Evolutionary conservation across 2,113 vertebrate genomes (phyloP), one percentile per base, ranked within the genome.

Genomic region (Anser brachyrhynchus): DNA sequence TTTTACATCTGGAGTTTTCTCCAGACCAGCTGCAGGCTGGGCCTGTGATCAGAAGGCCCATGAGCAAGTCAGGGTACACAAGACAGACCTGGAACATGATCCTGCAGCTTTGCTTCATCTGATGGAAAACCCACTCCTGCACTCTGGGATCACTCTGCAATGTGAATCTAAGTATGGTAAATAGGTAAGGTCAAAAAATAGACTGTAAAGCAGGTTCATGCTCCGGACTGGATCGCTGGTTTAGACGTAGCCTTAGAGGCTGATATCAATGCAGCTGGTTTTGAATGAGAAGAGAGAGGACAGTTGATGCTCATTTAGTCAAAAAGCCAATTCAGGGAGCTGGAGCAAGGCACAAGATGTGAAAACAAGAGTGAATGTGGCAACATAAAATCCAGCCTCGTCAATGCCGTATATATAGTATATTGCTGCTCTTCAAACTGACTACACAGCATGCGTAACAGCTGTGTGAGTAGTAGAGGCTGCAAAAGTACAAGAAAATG

Each of bases 111-210:
- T 43, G 22, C 51, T 58, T 90, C n/a, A n/a, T 25, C 55, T 0
- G 0, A 78, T 89, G 62, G 52, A 77, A 80, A 87, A 39, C 10
- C 4, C 3, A 4, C 44, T 49, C 2, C 0, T 0, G 0, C 43
- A 52, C 23, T 39, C 52, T 29, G 19, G 26, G 51, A 69, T 61
- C 0, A 1, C n/a, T 69, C 75, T 37, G 44, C 44, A 51, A n/a
- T 9, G 23, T 51, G 61, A 39, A 64, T 28, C 8, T 7, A 71
- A 28, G 73, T 23, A 65, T 6, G 37, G 41, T 52, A 69, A 75
- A 76, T 2, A 17, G 35, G 13, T 23, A 86, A 0, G 1, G 44
- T 31, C 80, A 84, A 65, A 87, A 91, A 70, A 84, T 4, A 44
- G 0, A 4, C 39, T 70, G 39, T 12, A 86, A 73, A 71, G 80